Evolutionary conservation across 2,113 vertebrate genomes (phyloP).

Genomic region (Pipa parva): DNA sequence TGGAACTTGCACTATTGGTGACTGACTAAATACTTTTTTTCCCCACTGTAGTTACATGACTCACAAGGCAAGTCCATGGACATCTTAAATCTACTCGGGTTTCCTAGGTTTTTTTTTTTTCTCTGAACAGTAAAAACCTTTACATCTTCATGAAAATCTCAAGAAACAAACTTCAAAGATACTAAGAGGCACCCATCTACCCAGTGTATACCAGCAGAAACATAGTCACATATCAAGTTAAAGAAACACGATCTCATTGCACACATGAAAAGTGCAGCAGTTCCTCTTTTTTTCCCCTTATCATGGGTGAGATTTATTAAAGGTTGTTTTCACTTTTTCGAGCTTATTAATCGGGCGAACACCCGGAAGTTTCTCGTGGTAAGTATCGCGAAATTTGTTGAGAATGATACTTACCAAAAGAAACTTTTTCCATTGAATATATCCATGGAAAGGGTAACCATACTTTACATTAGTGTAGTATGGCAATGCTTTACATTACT

Average conservation of each 20-base stretch:
- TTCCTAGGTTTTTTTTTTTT: background rate
- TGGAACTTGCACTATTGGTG: too few species aligned
- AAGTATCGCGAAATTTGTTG: too few species aligned
- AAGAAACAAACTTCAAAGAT: slow-evolving; percentile 26
- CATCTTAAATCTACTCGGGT: slow-evolving; percentile 9
- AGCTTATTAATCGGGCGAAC: background rate
- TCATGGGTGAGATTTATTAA: slow-evolving; percentile 2
- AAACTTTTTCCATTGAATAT: background rate
- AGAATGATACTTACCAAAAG: background rate
- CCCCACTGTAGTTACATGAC: slow-evolving; percentile 9
- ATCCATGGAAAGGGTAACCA: too few species aligned
- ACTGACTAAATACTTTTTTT: too few species aligned
- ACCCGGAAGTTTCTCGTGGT: too few species aligned
- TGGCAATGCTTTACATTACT: too few species aligned
- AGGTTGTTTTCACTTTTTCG: background rate
- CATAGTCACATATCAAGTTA: background rate
- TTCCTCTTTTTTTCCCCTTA: slow-evolving; percentile 5
- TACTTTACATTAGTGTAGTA: too few species aligned
- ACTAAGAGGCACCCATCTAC: background rate
- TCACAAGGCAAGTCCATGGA: background rate
- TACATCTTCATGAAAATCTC: slow-evolving; percentile 33
- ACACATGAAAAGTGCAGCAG: background rate
- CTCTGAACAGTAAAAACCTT: slow-evolving; percentile 14
- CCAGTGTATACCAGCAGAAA: background rate
- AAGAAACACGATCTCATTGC: slow-evolving; percentile 14